Conservation (phyloP, 2,113 vertebrate genomes). For the Phaethon lepturus region DNA sequence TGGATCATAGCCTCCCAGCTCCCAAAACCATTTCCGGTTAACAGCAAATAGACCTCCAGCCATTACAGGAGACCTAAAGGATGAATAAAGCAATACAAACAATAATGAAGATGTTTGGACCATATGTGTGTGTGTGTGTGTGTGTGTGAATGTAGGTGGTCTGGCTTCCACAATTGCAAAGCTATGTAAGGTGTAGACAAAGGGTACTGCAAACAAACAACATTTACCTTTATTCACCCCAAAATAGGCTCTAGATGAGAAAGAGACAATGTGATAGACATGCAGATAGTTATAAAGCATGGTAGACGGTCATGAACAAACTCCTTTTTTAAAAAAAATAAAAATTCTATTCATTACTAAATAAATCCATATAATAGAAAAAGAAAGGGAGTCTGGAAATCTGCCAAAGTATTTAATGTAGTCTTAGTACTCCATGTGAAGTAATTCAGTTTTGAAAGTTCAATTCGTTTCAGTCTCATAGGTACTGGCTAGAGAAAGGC, state of each 20-base stretch:
- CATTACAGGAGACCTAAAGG: constrained; percentile 89
- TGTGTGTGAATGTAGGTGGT: background rate
- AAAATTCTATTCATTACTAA: background rate
- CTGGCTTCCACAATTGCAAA: background rate
- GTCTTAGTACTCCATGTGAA: background rate
- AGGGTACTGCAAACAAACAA: background rate
- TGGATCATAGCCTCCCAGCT: constrained; percentile 86
- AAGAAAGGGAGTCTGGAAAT: background rate
- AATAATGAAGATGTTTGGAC: background rate
- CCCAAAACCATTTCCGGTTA: constrained; percentile 89
- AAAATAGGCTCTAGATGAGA: background rate
- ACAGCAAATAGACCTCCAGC: constrained; percentile 90
- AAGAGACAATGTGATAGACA: background rate
- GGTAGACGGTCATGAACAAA: background rate
- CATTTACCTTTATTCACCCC: background rate
- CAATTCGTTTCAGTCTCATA: background rate
- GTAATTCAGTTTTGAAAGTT: background rate
- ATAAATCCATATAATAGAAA: background rate
- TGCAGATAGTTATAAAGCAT: background rate
- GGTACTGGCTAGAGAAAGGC: background rate
- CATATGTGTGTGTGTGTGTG: fast-evolving
- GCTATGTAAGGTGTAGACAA: background rate
- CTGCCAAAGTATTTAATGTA: background rate
- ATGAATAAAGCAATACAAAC: constrained; percentile 4
- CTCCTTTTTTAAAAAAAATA: background rate